These are phyloP conservation scores for Parapsyche elsis DNA, from an alignment of 1,140 invertebrate genomes.

Conservation along the genomic window DNA sequence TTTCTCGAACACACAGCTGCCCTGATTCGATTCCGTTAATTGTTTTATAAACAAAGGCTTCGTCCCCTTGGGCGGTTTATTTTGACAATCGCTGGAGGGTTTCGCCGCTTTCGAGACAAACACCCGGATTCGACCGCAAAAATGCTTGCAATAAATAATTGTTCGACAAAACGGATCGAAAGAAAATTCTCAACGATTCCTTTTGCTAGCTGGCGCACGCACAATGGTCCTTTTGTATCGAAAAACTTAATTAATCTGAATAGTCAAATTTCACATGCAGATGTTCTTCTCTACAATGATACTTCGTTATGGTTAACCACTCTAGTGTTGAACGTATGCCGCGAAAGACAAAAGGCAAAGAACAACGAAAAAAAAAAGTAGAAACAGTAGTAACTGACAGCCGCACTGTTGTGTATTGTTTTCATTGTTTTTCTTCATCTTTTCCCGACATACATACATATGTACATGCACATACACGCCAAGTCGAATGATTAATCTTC, in stretches of 20 bases:
- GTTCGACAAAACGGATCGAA: no score
- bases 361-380: conserved; percentile 6
- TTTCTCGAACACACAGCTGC: conserved; percentile 18
- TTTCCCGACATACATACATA: conserved; percentile 22
- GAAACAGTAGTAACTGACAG: conserved; percentile 27
- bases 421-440: conserved; percentile 31
- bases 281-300: neutral
- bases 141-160: no score
- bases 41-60: conserved; percentile 28
- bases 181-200: no score
- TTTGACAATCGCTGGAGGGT: conserved; percentile 10
- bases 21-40: neutral
- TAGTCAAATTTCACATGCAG: neutral
- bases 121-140: no score
- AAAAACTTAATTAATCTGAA: neutral
- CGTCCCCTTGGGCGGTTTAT: conserved; percentile 26
- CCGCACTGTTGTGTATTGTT: conserved; percentile 26
- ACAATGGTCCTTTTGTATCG: no score
- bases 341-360: conserved; percentile 1
- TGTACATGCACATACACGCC: no score
- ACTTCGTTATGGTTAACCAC: neutral
- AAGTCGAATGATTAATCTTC: conserved; percentile 24
- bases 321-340: no score
- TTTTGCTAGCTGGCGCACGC: no score
- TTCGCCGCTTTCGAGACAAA: neutral